Conservation (phyloP, 2,888 invertebrate genomes). For the Osmoderma eremita region DNA sequence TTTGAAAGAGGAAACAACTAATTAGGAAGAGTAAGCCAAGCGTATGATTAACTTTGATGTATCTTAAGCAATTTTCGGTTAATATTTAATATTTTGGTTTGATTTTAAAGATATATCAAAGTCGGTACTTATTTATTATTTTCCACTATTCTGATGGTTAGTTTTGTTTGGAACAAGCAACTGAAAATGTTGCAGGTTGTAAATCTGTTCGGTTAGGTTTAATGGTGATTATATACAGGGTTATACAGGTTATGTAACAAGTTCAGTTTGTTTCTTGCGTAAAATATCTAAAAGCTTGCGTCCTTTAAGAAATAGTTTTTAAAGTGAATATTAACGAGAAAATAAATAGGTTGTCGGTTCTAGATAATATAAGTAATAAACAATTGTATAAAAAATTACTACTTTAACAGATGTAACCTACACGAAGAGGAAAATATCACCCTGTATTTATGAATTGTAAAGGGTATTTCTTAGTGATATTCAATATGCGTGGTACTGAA, state of each 20-base stretch:
- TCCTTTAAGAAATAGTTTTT: no score
- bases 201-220: no score
- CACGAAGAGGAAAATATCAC: constrained; percentile 7
- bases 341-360: no score
- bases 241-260: no score
- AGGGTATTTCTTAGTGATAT: constrained; percentile 11
- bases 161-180: not conserved
- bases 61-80: constrained; percentile 5
- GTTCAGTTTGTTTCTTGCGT: no score
- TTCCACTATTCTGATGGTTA: not conserved
- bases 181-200: no score
- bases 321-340: no score
- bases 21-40: not conserved
- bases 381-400: not conserved
- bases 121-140: constrained; percentile 24
- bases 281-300: no score
- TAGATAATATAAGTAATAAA: no score
- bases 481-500: constrained; percentile 1
- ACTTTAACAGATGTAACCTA: not conserved
- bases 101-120: constrained; percentile 11
- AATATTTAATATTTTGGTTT: not conserved
- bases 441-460: constrained; percentile 3
- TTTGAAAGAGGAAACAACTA: constrained; percentile 9
- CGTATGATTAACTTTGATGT: not conserved
- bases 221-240: no score